Evolutionary conservation across 1,140 invertebrate genomes (phyloP).

Genomic region (Micrasema longulum): DNA sequence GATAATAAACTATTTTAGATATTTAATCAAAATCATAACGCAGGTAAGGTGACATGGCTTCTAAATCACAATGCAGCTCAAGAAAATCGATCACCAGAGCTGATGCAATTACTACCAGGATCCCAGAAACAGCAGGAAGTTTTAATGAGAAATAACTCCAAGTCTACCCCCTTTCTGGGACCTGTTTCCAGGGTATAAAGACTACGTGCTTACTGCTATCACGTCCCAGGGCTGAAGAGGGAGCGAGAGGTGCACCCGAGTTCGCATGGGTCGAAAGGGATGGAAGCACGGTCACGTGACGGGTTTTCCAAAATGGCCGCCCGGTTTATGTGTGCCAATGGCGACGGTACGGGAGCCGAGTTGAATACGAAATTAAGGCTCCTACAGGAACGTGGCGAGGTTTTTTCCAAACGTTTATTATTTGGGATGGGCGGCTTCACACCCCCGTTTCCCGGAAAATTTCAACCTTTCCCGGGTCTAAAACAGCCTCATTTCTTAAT

Average conservation of each 20-base stretch:
- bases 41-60: too few relatives aligned
- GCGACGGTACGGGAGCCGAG: conserved; percentile 49
- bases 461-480: neutral
- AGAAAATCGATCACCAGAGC: conserved; percentile 14
- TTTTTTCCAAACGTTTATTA: conserved; percentile 53
- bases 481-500: too few relatives aligned
- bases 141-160: conserved; percentile 52
- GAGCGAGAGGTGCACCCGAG: conserved; percentile 9
- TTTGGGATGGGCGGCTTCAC: conserved; percentile 46
- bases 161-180: neutral
- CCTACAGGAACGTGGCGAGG: conserved; percentile 25
- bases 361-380: conserved; percentile 52
- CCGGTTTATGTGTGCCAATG: conserved; percentile 55
- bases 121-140: conserved; percentile 37
- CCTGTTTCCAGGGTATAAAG: conserved; percentile 31
- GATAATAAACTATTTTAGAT: too few relatives aligned
- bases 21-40: too few relatives aligned
- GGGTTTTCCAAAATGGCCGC: conserved; percentile 53
- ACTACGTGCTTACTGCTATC: conserved; percentile 40
- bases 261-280: conserved; percentile 11
- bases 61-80: conserved; percentile 1
- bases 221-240: conserved; percentile 39
- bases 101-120: conserved; percentile 49
- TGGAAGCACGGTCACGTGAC: conserved; percentile 45
- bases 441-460: conserved; percentile 9